These are phyloP conservation scores for Microcebus lehilahytsara DNA, from an alignment of 2,113 vertebrate genomes.

Conservation along the genomic window DNA sequence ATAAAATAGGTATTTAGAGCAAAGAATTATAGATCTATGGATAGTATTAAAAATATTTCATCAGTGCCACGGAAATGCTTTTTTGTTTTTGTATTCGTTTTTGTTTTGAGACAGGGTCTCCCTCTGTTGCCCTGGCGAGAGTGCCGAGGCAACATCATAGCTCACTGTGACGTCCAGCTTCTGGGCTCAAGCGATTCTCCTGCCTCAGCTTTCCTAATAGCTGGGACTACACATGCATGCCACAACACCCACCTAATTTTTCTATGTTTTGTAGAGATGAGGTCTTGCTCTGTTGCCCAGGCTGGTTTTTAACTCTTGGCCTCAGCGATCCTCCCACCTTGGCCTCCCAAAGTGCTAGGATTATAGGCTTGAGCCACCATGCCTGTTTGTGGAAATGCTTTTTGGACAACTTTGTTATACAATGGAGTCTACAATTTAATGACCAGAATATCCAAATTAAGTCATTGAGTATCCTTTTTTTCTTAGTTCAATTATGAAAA, in stretches of 20 bases:
- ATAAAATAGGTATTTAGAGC: neutral
- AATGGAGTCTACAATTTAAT: neutral
- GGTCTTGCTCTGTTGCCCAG: no score
- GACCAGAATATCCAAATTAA: neutral
- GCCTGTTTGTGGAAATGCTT: neutral
- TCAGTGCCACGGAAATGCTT: neutral
- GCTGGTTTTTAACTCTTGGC: no score
- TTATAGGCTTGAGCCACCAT: no score
- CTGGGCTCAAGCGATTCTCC: no score
- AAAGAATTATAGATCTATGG: neutral
- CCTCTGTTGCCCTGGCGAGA: neutral
- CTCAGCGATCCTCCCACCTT: no score
- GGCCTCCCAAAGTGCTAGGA: no score
- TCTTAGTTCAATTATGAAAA: neutral
- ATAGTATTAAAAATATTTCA: neutral
- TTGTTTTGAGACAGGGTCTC: neutral
- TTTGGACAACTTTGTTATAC: neutral
- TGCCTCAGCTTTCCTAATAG: no score
- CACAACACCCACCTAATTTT: no score
- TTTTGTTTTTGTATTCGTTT: no score
- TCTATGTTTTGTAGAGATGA: no score
- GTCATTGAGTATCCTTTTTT: neutral
- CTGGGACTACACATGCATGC: no score
- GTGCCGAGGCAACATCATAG: neutral
- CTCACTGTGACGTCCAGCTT: neutral